Evolutionary conservation across 2,797 vertebrate species (phyloP).

Genomic region (Mus minutoides): DNA sequence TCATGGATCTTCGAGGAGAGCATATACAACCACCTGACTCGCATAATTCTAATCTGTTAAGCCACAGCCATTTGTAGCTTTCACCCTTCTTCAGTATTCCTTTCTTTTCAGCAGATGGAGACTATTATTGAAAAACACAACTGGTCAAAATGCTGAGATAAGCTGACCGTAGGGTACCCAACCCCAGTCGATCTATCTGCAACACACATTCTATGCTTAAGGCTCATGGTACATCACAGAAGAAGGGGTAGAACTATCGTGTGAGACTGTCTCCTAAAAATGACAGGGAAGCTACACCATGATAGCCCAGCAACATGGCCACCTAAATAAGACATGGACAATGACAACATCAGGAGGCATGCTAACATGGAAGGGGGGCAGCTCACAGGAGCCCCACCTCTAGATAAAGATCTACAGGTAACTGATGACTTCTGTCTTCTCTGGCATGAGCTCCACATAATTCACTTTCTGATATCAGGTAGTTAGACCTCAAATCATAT

Average conservation of each 20-base stretch:
- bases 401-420: neutral
- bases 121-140: neutral
- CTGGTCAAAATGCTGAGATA: neutral
- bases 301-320: neutral
- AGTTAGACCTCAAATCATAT: neutral
- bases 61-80: neutral
- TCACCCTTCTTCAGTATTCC: no score
- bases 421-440: neutral
- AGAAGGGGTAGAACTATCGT: neutral
- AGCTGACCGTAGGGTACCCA: neutral
- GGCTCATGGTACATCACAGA: neutral
- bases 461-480: neutral
- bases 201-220: neutral
- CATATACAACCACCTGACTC: neutral
- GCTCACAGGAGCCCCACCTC: neutral
- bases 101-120: neutral
- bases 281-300: neutral
- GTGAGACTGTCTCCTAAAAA: neutral
- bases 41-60: neutral
- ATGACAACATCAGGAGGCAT: neutral
- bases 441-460: neutral
- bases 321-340: neutral
- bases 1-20: neutral
- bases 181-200: neutral
- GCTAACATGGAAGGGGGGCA: neutral